Evolutionary conservation across 2,888 invertebrate genomes (phyloP).

Genomic region (Tenthredo livida): DNA sequence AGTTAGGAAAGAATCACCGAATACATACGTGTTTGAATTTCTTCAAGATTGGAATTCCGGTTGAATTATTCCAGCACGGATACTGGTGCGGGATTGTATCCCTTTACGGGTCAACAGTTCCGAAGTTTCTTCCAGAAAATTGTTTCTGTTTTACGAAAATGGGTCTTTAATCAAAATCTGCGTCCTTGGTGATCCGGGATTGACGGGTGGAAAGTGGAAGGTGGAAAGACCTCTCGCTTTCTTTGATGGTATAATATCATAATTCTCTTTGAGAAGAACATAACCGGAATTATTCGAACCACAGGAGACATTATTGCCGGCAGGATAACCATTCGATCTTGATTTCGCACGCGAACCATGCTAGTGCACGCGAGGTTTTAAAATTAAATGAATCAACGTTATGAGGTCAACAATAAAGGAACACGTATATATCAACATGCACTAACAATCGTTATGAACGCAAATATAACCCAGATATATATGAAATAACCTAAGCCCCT

Average conservation of each 20-base stretch:
- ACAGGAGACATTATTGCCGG: background rate
- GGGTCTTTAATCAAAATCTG: conserved; percentile 1
- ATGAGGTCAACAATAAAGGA: conserved; percentile 20
- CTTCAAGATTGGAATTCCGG: background rate
- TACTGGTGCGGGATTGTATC: background rate
- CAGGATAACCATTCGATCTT: conserved; percentile 42
- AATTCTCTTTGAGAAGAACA: conserved; percentile 40
- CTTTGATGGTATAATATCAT: conserved; percentile 26
- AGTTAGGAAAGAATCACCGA: background rate
- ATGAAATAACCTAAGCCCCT: background rate
- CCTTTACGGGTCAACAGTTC: conserved; percentile 17
- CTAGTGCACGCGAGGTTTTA: background rate
- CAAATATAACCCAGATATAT: background rate
- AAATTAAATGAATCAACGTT: conserved; percentile 12
- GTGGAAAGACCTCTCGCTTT: background rate
- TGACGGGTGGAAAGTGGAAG: background rate
- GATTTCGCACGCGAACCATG: conserved; percentile 13
- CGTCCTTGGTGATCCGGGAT: background rate
- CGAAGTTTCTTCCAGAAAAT: background rate
- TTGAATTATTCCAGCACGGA: conserved; percentile 5
- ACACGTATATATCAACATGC: background rate
- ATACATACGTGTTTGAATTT: background rate
- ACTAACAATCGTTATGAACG: background rate
- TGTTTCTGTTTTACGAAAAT: conserved; percentile 2
- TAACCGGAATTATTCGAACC: background rate